phyloP scores from a whole-genome alignment of 1,140 invertebrate species.

The Trichonephila inaurata region DNA sequence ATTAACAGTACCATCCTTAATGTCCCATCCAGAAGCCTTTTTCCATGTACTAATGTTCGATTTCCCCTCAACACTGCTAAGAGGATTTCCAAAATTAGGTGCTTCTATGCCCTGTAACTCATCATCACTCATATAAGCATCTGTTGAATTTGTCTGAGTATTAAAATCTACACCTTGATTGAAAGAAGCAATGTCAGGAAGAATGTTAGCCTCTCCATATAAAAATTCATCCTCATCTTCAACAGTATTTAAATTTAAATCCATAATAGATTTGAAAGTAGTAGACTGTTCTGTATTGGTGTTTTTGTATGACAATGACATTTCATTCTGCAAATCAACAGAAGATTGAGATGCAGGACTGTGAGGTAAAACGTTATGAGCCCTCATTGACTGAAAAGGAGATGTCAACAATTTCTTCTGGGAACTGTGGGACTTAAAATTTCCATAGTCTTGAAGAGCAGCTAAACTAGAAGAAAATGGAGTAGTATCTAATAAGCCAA shows the following conservation, averaged over 20 bases:
- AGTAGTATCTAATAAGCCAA: conserved; percentile 39
- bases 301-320: not conserved
- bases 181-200: not conserved
- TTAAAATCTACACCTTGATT: not conserved
- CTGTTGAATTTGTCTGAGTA: not conserved
- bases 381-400: not conserved
- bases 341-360: not conserved
- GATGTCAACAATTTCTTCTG: not conserved
- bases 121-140: not conserved
- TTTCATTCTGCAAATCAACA: not conserved
- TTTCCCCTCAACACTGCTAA: not conserved
- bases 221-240: conserved; percentile 72
- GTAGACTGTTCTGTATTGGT: not conserved
- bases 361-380: not conserved
- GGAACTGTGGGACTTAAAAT: not conserved
- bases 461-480: not conserved
- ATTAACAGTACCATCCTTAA: not conserved
- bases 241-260: conserved; percentile 47
- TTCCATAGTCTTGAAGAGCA: not conserved
- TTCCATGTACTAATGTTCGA: not conserved
- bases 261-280: not conserved
- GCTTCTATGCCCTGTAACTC: not conserved
- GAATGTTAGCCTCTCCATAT: conserved; percentile 54
- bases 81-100: not conserved
- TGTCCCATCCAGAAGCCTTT: not conserved